Conservation (phyloP, 1,140 invertebrate species). For the Drosophila subpulchrella region DNA sequence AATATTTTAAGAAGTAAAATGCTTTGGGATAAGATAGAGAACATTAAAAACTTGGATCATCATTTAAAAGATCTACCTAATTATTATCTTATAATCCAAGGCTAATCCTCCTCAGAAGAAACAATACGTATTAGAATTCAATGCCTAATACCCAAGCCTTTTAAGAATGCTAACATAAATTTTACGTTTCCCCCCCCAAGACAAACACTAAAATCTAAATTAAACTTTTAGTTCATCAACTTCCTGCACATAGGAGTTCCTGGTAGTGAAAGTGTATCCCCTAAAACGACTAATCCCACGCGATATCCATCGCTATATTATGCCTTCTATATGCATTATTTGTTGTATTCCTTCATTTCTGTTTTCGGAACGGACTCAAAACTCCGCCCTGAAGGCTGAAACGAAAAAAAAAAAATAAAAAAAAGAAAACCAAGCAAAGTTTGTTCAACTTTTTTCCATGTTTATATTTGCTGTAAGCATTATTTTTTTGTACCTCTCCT, state of each 20-base stretch:
- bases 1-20: not conserved
- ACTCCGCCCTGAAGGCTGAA: slow-evolving; percentile 50
- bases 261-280: slow-evolving; percentile 43
- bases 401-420: slow-evolving; percentile 19
- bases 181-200: not conserved
- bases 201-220: slow-evolving; percentile 41
- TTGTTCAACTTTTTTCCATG: slow-evolving; percentile 67
- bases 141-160: not conserved
- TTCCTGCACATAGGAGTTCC: slow-evolving; percentile 9
- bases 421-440: slow-evolving; percentile 46
- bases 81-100: slow-evolving; percentile 3
- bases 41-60: too few relatives aligned
- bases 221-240: slow-evolving; percentile 16
- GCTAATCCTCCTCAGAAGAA: not conserved
- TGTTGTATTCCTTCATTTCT: slow-evolving; percentile 43
- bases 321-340: slow-evolving; percentile 37
- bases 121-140: not conserved
- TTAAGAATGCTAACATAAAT: not conserved
- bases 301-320: slow-evolving; percentile 19
- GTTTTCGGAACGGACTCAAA: slow-evolving; percentile 29
- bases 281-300: slow-evolving; percentile 40
- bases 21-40: too few relatives aligned
- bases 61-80: not conserved
- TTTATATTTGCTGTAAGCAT: slow-evolving; percentile 74
- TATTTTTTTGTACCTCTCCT: slow-evolving; percentile 49